Base-by-base conservation (phyloP, 2,113 vertebrate species). In the Gambusia affinis region DNA sequence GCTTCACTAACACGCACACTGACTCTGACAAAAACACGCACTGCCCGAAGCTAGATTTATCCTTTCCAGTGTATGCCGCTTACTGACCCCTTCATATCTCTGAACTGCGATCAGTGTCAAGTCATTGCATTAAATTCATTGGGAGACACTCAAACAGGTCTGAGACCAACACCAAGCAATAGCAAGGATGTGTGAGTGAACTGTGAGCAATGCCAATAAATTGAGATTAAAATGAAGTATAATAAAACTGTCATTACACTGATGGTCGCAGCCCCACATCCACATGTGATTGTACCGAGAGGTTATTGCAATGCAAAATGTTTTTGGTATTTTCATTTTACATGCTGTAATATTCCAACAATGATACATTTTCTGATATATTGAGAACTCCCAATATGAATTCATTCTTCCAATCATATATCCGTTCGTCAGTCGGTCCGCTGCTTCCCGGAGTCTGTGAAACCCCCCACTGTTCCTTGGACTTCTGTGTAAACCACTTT, bases 381-480 rank as follows among this genome's bases (percentile, higher is more conserved):
- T 57, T 57, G 7, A 22, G 51, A 19, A 54, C 5, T 8, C 24
- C 4, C n/a, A 57, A 2, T 54, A 17, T 51, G 39, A 15, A 54
- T 54, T 22, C 51, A 57, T 57, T 24, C 14, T 47, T 47, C 44
- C 33, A 68, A 35, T 4, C n/a, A 47, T 51, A 33, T 42, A 19
- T 71, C 22, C 24, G 15, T 65, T 60, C 64, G 12, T 63, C 54
- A 39, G 19, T 30, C 60, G 63, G 42, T 67, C 64, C 62, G 8
- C 14, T 37, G 35, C 24, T 84, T 68, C 61, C 7, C 68, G 57
- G 17, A n/a, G 51, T 70, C 85, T 67, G 70, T 80, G 6, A n/a
- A 73, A 64, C 51, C 66, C 67, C 83, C 78, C 69, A 80, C 75
- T 83, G 82, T 70, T 86, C 73, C 69, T 79, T 86, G 81, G 87